Evolutionary conservation across 2,888 invertebrate genomes (phyloP), one percentile per base, ranked within the genome.

Genomic region (Hydroisotoma schaefferi): DNA sequence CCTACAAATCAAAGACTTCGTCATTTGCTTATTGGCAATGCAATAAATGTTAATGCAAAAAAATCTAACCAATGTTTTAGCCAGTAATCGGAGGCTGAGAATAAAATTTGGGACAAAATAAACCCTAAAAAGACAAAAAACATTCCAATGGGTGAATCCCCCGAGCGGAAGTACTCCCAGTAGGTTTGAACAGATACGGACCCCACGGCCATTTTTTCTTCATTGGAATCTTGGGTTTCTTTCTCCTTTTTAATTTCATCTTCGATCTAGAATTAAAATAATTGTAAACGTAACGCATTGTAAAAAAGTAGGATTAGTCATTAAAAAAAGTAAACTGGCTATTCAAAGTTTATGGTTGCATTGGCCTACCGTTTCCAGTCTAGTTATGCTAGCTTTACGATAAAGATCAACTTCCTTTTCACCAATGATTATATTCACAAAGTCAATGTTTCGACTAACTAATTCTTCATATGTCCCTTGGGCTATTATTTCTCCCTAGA

Each of bases 111-210:
- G 2, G 66, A 57, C 8, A 73, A 5, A 5, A 71, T 12, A 40
- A 67, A 68, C 2, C 56, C 52, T 10, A 64, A 5, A 22, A 65
- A 37, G 0, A 71, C 40, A 6, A 56, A 15, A 10, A 59, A 2
- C 48, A 70, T 56, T 18, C 58, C 55, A 3, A 40, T 15, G 15
- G 40, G 44, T 8, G 65, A 61, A 43, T 67, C 54, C 8, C 73
- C 73, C 1, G 66, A 61, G 6, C 48, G 25, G 25, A 72, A 73
- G 47, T 73, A 73, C 6, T 71, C 59, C 62, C 63, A 65, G 38
- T 90, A 90, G 4, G 67, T 66, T 54, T 58, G 61, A 18, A 56
- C 54, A 10, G 61, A 63, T 2, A 73, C 69, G 8, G 62, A 61
- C 2, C 73, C 73, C 18, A 54, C 58, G 4, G 65, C 63, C 69